Evolutionary conservation across 2,888 invertebrate genomes (phyloP), one percentile per base, ranked within the genome.

Genomic region (Stenodema calcarata): DNA sequence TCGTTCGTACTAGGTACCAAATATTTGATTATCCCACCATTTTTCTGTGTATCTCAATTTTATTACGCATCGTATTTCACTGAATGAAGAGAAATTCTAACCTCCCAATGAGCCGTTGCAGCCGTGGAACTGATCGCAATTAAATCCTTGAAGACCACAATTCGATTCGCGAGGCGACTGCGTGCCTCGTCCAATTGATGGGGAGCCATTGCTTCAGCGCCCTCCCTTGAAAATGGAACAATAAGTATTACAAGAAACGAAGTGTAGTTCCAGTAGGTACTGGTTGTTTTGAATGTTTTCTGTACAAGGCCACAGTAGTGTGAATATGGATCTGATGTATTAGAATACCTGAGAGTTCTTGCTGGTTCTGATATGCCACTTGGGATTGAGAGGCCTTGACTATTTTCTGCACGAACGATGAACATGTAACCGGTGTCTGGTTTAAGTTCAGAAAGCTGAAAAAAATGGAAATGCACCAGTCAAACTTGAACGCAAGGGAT

Each of bases 401-500:
- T 93, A 91, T 97, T 97, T 92, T 96, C 95, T 0, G 97, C 96
- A 84, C 95, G 93, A 54, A 98, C 95, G 88, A 97, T 92, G 91
- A 98, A 98, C 88, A 96, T 94, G 91, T 98, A 98, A 44, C 94
- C 93, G 76, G 96, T 95, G 90, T 95, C 95, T 0, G 96, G 95
- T 90, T 94, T 94, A 88, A 97, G 92, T 90, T 94, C 94, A 41
- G 91, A 92, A 69, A 94, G 93, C 94, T 94, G 89, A 23, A 62
- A 62, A 9, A 23, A 27, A 4, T 35, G n/a, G n/a, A n/a, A 35
- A 4, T 35, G 35, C 35, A 35, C 7, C 35, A 7, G 35, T 35
- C 7, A 7, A 35, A 35, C n/a, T n/a, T n/a, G 35, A 7, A 35
- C 35, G 35, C 7, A 2, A 35, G 35, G 7, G 35, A 35, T 4